Evolutionary conservation across 2,888 invertebrate genomes (phyloP).

Genomic region (Lomographa bimaculata): DNA sequence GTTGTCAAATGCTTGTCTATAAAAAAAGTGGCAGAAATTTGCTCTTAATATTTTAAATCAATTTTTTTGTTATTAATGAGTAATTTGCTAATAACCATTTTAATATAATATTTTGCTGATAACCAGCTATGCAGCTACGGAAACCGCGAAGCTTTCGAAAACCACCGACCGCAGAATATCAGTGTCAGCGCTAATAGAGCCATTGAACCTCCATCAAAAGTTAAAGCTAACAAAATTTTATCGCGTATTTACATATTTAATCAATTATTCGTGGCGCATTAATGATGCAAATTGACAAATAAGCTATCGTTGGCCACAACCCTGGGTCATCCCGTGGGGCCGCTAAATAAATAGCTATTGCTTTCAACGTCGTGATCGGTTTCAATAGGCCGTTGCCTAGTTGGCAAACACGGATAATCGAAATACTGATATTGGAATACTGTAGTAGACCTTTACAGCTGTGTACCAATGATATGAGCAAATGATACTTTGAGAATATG

Average conservation of each 20-base stretch:
- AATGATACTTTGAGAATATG: too few species aligned
- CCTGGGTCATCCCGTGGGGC: constrained; percentile 55
- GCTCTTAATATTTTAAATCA: too few species aligned
- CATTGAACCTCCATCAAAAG: constrained; percentile 29
- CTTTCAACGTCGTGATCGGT: constrained; percentile 51
- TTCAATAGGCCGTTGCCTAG: constrained; percentile 47
- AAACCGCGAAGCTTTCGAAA: constrained; percentile 30
- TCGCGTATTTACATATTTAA: constrained; percentile 65
- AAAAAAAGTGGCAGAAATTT: too few species aligned
- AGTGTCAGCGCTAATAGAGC: constrained; percentile 31
- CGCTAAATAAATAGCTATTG: constrained; percentile 60
- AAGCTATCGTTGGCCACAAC: constrained; percentile 63
- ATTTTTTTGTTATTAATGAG: background rate
- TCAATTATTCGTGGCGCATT: constrained; percentile 67
- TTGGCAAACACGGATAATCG: constrained; percentile 47
- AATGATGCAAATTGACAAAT: constrained; percentile 77
- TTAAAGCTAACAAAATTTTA: constrained; percentile 46
- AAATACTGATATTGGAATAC: constrained; percentile 1
- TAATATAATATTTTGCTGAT: constrained; percentile 9
- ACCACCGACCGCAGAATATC: constrained; percentile 25
- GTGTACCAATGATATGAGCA: too few species aligned
- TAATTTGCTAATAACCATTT: constrained; percentile 6
- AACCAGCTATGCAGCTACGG: constrained; percentile 18
- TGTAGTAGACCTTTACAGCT: too few species aligned
- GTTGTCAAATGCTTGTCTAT: too few species aligned